Evolutionary conservation across 2,113 vertebrate species (phyloP).

Genomic region (Hippocampus zosterae): DNA sequence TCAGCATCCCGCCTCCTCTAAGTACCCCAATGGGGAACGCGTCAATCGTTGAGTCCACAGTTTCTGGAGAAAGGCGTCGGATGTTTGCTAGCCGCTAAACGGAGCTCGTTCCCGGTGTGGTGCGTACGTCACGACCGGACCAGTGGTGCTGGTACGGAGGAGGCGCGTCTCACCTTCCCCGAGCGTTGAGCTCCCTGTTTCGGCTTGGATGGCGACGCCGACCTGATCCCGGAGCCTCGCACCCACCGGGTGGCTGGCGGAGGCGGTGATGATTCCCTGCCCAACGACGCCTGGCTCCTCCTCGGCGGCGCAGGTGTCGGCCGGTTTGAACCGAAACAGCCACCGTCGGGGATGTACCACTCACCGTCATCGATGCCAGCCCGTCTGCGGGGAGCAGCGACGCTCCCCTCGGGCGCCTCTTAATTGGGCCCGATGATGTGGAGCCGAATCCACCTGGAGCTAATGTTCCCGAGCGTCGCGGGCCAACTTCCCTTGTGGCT

Average conservation of each 20-base stretch:
- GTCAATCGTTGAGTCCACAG: neutral
- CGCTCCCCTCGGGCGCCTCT: conserved; percentile 34
- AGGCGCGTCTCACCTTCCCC: neutral
- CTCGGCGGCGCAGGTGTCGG: conserved; percentile 5
- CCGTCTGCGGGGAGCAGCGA: conserved; percentile 39
- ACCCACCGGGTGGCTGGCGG: neutral
- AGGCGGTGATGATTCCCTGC: neutral
- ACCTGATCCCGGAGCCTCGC: neutral
- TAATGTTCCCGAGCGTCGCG: conserved; percentile 29
- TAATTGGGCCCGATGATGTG: conserved; percentile 64
- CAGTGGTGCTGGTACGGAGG: neutral
- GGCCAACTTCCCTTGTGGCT: conserved; percentile 40
- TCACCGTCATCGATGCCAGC: neutral
- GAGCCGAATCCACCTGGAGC: conserved; percentile 55
- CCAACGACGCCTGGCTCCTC: conserved; percentile 4
- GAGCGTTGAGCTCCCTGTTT: neutral
- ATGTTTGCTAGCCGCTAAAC: neutral
- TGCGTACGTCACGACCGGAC: neutral
- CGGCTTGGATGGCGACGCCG: conserved; percentile 1
- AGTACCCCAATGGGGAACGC: neutral
- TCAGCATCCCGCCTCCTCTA: neutral
- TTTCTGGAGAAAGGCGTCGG: neutral
- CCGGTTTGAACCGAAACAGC: neutral
- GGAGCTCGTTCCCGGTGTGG: neutral
- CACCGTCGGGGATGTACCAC: neutral